A percentile compares a stretch with the other conserved stretches of the same genome.
These are phyloP conservation scores for Drosophila macrospina DNA, from an alignment of 2,888 invertebrate genomes.

Conservation along the genomic window DNA sequence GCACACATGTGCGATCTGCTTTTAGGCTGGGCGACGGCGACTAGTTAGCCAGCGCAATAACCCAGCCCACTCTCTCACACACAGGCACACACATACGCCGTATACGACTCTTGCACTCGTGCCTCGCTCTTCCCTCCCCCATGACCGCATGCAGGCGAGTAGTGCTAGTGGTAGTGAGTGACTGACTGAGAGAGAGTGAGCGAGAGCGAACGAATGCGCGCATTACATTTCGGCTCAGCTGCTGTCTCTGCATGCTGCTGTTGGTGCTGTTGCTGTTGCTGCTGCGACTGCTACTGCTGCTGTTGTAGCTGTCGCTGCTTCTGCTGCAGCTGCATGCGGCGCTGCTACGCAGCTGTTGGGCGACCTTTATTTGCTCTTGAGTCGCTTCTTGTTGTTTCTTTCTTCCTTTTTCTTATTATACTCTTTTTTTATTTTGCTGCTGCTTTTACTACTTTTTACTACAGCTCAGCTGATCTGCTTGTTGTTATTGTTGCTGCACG, in stretches of 20 bases:
- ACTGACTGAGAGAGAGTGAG: slow-evolving; percentile 20
- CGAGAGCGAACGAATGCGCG: slow-evolving; percentile 22
- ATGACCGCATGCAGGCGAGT: neutral
- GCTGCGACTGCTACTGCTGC: slow-evolving; percentile 1
- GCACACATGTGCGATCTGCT: slow-evolving; percentile 67
- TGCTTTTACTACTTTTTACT: slow-evolving; percentile 68
- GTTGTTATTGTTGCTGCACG: slow-evolving; percentile 41
- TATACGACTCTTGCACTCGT: slow-evolving; percentile 32
- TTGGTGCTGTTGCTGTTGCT: neutral
- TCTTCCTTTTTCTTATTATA: slow-evolving; percentile 20
- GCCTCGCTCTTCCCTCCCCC: slow-evolving; percentile 21
- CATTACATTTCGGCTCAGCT: slow-evolving; percentile 29
- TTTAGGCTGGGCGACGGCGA: slow-evolving; percentile 76
- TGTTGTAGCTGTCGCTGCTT: slow-evolving; percentile 26
- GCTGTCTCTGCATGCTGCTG: neutral
- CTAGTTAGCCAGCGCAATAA: slow-evolving; percentile 74
- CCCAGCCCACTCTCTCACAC: slow-evolving; percentile 55
- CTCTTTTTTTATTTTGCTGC: slow-evolving; percentile 45
- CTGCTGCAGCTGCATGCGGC: slow-evolving; percentile 52
- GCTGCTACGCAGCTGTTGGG: slow-evolving; percentile 70
- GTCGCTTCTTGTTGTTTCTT: slow-evolving; percentile 37
- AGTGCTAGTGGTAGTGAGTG: neutral
- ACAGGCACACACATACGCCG: slow-evolving; percentile 4
- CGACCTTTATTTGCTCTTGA: slow-evolving; percentile 80
- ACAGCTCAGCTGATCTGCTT: slow-evolving; percentile 58